Evolutionary conservation across 2,113 vertebrate genomes (phyloP).

Genomic region (Rhabdornis inornatus): DNA sequence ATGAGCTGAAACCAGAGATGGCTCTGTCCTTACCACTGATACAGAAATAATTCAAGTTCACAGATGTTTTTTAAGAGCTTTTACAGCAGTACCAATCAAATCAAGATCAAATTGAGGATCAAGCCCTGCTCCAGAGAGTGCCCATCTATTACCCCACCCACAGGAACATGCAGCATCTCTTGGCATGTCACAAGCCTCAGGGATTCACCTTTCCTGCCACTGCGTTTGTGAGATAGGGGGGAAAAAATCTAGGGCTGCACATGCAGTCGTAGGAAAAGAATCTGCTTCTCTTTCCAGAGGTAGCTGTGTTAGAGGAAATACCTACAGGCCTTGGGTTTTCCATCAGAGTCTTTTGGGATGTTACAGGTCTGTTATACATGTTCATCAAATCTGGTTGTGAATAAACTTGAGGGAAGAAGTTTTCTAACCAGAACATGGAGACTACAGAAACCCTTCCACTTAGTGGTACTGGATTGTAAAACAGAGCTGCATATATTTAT

Average conservation of each 20-base stretch:
- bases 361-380: fast-evolving
- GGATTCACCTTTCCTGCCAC: background rate
- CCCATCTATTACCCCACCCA: background rate
- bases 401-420: background rate
- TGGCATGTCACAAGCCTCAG: background rate
- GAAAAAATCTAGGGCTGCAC: background rate
- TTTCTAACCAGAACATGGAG: background rate
- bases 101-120: background rate
- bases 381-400: background rate
- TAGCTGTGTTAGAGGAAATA: background rate
- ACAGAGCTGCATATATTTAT: background rate
- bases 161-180: background rate
- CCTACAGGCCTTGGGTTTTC: background rate
- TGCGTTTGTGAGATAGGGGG: background rate
- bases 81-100: background rate
- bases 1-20: background rate
- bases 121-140: background rate
- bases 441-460: background rate
- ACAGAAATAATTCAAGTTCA: background rate
- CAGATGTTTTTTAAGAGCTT: background rate
- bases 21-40: background rate
- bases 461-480: background rate
- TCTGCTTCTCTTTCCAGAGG: background rate
- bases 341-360: background rate
- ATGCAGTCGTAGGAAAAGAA: background rate